Evolutionary conservation across 2,888 invertebrate species (phyloP), one percentile per base, ranked within the genome.

Genomic region (Catocala fraxini): DNA sequence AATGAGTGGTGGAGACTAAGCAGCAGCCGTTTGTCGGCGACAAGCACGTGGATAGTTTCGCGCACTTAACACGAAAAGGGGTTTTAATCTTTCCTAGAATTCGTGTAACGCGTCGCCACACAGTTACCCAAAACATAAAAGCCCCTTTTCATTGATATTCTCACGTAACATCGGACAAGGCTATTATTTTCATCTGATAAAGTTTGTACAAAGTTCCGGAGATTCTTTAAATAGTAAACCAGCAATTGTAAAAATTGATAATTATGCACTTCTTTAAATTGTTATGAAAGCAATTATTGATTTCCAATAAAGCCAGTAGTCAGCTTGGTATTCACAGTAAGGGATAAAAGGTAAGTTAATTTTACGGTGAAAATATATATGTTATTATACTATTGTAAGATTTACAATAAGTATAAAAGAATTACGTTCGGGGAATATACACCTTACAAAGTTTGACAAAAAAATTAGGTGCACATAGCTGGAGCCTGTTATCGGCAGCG

Each of bases 21-120:
- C 73, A 70, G 77, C 73, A 66, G 51, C 63, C 77, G 80, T 89
- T 90, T 91, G 91, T 89, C 89, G 90, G 89, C 82, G 65, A 48
- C 60, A 48, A 81, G 89, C 92, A 87, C 91, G 91, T 89, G 91
- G 85, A 84, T 76, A 67, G 56, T 79, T 87, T 82, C 80, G 83
- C 83, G 79, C 79, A 79, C 77, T 84, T 78, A 69, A 79, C 80
- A 81, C 75, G 66, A 87, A 89, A 92, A 88, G 87, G 90, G 88
- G 83, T 90, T 82, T 72, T 71, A 59, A 76, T 73, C 73, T 75
- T 90, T 90, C 91, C 79, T 35, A 72, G 91, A 90, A 92, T 79
- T 77, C 63, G 53, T 71, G 65, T 62, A 82, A 76, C 76, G 70
- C 67, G 76, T 64, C 65, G 48, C 53, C 66, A 53, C 51, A 65